Evolutionary conservation across 2,888 invertebrate genomes (phyloP), one percentile per base, ranked within the genome.

Genomic region (Harpagoxenus sublaevis): DNA sequence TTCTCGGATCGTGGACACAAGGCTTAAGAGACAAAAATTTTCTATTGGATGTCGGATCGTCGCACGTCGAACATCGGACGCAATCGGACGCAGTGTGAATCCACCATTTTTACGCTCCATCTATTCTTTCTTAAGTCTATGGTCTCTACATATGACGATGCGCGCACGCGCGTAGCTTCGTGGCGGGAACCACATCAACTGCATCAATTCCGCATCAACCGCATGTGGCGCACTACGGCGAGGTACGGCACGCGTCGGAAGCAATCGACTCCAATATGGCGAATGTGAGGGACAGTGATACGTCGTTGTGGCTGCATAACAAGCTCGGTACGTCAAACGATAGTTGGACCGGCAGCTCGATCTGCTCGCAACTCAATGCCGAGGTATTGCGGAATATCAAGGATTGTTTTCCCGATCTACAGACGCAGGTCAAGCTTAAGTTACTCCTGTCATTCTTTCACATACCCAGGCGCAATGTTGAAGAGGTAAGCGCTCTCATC

Each of bases 241-340:
- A 92, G 74, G 86, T 89, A 88, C 89, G 89, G 86, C 75, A 75
- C 79, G 84, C 53, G 85, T 15, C 55, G 18, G 68, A 87, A 88
- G 84, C 89, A 91, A 90, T 90, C 91, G 89, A 90, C 82, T 96
- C 95, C 96, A 97, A 97, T 96, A 98, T 98, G 98, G 98, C 98
- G 97, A 98, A 98, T 96, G 98, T 98, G 93, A 96, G 98, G 96
- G 99, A 99, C 96, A 99, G 98, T 96, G 99, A 99, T 97, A 99
- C 99, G 95, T 99, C 99, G 96, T 97, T 99, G 96, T 99, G 99
- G 99, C 98, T 99, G 95, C 99, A 99, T 96, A 99, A 99, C 97
- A 99, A 99, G 97, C 97, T 99, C 95, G 99, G 99, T 95, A 99
- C 98, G 92, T 99, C 99, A 94, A 99, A 99, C 96, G 99, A 99